phyloP scores from a whole-genome alignment of 2,113 vertebrate genomes.

The Mastomys natalensis region DNA sequence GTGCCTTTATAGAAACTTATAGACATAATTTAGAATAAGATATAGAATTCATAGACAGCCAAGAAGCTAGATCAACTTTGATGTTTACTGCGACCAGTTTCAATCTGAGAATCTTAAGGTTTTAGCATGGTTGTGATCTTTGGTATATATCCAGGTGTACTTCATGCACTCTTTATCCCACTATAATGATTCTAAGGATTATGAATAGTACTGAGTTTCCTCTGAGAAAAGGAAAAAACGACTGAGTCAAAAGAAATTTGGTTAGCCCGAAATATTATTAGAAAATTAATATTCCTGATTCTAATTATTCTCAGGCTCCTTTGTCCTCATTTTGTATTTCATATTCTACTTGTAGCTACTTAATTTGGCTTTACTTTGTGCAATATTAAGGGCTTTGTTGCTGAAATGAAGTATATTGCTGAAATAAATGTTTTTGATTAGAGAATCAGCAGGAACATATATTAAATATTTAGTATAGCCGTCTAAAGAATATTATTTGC shows the following conservation, averaged over 20 bases:
- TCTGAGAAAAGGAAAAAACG: neutral
- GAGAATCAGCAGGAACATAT: neutral
- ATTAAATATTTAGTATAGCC: constrained; percentile 5
- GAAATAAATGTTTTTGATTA: neutral
- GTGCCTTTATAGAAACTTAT: neutral
- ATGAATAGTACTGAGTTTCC: constrained; percentile 15
- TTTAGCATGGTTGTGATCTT: constrained; percentile 19
- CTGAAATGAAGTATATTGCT: neutral
- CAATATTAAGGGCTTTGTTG: neutral
- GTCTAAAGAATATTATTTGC: neutral
- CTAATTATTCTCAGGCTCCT: neutral
- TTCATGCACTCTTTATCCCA: neutral
- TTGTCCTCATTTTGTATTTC: neutral
- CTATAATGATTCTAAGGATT: constrained; percentile 16
- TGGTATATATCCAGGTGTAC: neutral
- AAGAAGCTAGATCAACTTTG: neutral
- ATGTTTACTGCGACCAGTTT: neutral
- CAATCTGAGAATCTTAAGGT: constrained; percentile 10
- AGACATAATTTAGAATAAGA: constrained; percentile 38
- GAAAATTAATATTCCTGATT: constrained; percentile 32
- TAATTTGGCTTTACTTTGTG: constrained; percentile 6
- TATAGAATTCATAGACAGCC: constrained; percentile 17
- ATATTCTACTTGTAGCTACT: neutral
- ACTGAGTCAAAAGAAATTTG: constrained; percentile 7
- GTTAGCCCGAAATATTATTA: neutral